Evolutionary conservation across 2,888 invertebrate species (phyloP).

Genomic region (Nomada flava): DNA sequence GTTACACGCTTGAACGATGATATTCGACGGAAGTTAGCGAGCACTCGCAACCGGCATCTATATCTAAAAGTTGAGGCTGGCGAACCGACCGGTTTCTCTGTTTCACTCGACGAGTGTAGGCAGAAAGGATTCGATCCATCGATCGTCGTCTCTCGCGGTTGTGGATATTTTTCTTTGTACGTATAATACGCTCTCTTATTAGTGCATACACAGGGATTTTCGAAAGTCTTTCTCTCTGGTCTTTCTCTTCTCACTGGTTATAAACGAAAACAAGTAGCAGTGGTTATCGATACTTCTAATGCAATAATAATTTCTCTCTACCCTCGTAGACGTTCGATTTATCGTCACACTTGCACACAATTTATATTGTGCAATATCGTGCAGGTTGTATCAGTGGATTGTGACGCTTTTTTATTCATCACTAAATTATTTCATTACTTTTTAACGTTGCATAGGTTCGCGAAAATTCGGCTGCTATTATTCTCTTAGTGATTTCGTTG

Average conservation of each 20-base stretch:
- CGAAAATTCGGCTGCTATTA: too few species aligned
- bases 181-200: background rate
- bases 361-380: background rate
- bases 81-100: constrained; percentile 65
- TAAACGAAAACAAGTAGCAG: constrained; percentile 53
- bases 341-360: background rate
- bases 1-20: constrained; percentile 67
- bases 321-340: background rate
- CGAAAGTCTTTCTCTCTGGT: constrained; percentile 62
- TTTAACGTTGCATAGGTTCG: too few species aligned
- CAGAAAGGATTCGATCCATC: constrained; percentile 55
- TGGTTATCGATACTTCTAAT: constrained; percentile 44
- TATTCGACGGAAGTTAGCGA: constrained; percentile 61
- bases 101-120: constrained; percentile 48
- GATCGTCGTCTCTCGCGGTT: constrained; percentile 28
- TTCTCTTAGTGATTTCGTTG: background rate
- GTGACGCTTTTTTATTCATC: too few species aligned
- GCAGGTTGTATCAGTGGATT: background rate
- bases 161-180: constrained; percentile 15
- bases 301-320: constrained; percentile 40
- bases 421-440: too few species aligned
- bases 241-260: background rate
- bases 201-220: constrained; percentile 35
- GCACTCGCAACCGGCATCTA: constrained; percentile 7
- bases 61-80: constrained; percentile 45